phyloP scores from a whole-genome alignment of 1,140 invertebrate genomes.

The Camponotus pennsylvanicus region DNA sequence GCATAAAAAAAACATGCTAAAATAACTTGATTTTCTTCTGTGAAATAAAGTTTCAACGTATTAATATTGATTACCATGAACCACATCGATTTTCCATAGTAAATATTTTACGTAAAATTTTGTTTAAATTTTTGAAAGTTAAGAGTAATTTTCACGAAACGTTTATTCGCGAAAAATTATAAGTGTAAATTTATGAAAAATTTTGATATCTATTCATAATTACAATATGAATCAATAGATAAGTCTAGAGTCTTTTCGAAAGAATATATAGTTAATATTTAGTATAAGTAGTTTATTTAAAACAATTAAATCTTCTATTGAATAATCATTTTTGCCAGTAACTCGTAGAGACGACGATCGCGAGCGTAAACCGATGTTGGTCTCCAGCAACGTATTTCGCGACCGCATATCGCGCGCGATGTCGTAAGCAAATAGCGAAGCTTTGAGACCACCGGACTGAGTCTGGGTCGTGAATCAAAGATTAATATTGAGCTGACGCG shows the following conservation, averaged over 20 bases:
- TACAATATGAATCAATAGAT: background rate
- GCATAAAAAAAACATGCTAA: background rate
- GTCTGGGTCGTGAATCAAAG: constrained; percentile 67
- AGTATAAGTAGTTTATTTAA: background rate
- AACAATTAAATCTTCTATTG: background rate
- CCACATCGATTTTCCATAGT: background rate
- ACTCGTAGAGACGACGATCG: background rate
- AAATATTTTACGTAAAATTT: background rate
- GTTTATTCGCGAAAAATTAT: background rate
- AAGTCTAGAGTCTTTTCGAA: background rate
- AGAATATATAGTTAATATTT: background rate
- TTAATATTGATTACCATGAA: background rate
- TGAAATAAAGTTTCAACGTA: background rate
- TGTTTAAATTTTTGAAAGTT: background rate
- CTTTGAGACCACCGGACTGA: constrained; percentile 53
- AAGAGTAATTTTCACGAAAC: background rate
- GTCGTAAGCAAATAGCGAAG: constrained; percentile 44
- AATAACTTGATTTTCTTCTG: background rate
- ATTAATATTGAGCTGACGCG: constrained; percentile 60
- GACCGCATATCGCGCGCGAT: constrained; percentile 35
- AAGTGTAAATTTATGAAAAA: background rate
- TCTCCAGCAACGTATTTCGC: constrained; percentile 59
- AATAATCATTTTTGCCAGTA: background rate
- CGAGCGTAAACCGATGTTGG: background rate
- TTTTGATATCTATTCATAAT: background rate